A percentile compares a stretch with the other conserved stretches of the same genome.
These are phyloP conservation scores for Leistus spinibarbis DNA, from an alignment of 2,888 invertebrate genomes.

Conservation along the genomic window DNA sequence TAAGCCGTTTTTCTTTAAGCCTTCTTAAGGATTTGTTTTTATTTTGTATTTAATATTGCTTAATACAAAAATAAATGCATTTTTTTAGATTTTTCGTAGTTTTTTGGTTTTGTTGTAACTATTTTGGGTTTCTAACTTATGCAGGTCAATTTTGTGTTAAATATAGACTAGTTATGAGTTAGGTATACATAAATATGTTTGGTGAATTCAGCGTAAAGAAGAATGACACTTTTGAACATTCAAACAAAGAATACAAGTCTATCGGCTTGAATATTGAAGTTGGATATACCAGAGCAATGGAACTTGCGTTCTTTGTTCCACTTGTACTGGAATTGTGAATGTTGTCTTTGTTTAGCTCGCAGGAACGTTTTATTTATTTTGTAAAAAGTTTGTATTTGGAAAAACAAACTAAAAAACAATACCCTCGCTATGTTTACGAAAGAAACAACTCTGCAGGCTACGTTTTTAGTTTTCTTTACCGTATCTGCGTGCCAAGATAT, in stretches of 20 bases:
- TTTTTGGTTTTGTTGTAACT: neutral
- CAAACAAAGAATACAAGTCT: slow-evolving; percentile 40
- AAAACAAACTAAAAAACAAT: slow-evolving; percentile 53
- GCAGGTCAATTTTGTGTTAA: neutral
- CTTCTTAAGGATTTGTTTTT: neutral
- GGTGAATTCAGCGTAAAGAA: neutral
- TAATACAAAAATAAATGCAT: neutral
- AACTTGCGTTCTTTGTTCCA: neutral
- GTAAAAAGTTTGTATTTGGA: slow-evolving; percentile 54
- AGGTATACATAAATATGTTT: neutral
- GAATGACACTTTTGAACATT: neutral
- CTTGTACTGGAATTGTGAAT: neutral
- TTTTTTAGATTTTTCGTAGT: neutral
- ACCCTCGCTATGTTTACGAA: slow-evolving; percentile 39
- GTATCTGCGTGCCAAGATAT: slow-evolving; percentile 4
- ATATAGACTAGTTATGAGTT: neutral
- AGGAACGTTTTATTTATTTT: slow-evolving; percentile 51
- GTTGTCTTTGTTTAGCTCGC: slow-evolving; percentile 21
- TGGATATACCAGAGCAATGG: slow-evolving; percentile 40
- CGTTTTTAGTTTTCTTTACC: slow-evolving; percentile 34
- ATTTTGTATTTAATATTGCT: neutral
- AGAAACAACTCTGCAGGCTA: slow-evolving; percentile 38
- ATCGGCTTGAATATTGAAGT: slow-evolving; percentile 54
- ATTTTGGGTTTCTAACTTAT: neutral
- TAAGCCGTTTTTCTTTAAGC: neutral